Conservation (phyloP, 2,113 vertebrate genomes). For the Silurus meridionalis region DNA sequence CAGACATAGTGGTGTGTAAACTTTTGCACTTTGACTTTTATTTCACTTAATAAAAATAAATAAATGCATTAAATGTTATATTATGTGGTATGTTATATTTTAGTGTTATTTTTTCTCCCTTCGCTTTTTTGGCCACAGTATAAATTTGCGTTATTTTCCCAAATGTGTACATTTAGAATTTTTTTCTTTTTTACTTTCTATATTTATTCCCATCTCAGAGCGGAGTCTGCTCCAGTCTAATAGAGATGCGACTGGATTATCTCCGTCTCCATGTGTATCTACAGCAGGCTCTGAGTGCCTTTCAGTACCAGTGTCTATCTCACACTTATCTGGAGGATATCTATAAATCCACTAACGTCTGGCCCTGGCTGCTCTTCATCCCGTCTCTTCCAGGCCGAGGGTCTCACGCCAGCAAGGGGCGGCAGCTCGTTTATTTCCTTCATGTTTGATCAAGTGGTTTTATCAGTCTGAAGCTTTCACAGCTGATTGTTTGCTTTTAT, state of each 20-base stretch:
- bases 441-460: background rate
- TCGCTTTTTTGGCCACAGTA: background rate
- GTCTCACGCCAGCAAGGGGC: background rate
- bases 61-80: too few relatives aligned
- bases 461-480: background rate
- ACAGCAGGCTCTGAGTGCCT: conserved; percentile 11
- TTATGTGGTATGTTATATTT: too few relatives aligned
- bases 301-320: conserved; percentile 33
- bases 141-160: background rate
- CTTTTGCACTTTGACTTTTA: background rate
- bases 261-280: conserved; percentile 21
- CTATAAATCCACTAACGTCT: conserved; percentile 24
- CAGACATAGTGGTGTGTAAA: background rate
- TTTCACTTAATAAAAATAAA: background rate
- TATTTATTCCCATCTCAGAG: background rate
- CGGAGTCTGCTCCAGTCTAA: background rate
- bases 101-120: too few relatives aligned
- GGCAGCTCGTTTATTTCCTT: background rate
- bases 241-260: conserved; percentile 25
- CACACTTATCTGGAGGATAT: conserved; percentile 43
- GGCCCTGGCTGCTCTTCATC: background rate
- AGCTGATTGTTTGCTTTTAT: conserved; percentile 21
- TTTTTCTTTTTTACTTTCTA: background rate
- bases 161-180: background rate
- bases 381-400: background rate